Conservation (phyloP, 1,140 invertebrate species). For the Caenorhabditis tropicalis region DNA sequence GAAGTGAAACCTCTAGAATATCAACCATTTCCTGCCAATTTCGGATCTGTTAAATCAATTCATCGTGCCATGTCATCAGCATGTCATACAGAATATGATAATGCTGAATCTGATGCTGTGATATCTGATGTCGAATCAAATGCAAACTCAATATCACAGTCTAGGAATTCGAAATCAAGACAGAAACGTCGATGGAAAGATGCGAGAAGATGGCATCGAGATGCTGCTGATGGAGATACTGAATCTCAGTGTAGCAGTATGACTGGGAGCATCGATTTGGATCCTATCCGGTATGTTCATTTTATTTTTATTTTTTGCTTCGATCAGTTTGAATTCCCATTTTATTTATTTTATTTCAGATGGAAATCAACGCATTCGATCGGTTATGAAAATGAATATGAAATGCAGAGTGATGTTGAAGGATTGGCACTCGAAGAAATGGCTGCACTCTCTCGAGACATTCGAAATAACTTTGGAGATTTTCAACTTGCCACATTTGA, state of each 20-base stretch:
- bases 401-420: slow-evolving; percentile 50
- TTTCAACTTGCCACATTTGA: slow-evolving; percentile 57
- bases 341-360: background rate
- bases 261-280: slow-evolving; percentile 39
- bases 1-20: slow-evolving; percentile 46
- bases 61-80: slow-evolving; percentile 64
- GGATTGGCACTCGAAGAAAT: slow-evolving; percentile 54
- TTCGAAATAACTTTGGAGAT: slow-evolving; percentile 56
- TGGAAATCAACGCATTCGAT: slow-evolving; percentile 55
- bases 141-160: slow-evolving; percentile 20
- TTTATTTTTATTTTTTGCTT: background rate
- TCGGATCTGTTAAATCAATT: slow-evolving; percentile 54
- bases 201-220: slow-evolving; percentile 44
- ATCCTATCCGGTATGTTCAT: slow-evolving; percentile 19
- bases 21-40: slow-evolving; percentile 58
- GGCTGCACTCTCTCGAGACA: slow-evolving; percentile 54
- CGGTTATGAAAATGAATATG: slow-evolving; percentile 58
- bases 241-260: slow-evolving; percentile 50
- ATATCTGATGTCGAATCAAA: slow-evolving; percentile 59
- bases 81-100: slow-evolving; percentile 67
- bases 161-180: background rate
- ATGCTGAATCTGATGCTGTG: slow-evolving; percentile 63
- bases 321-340: background rate
- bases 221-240: slow-evolving; percentile 47
- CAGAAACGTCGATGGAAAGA: slow-evolving; percentile 4